Evolutionary conservation across 2,113 vertebrate genomes (phyloP), one percentile per base, ranked within the genome.

Genomic region (Menidia beryllina): DNA sequence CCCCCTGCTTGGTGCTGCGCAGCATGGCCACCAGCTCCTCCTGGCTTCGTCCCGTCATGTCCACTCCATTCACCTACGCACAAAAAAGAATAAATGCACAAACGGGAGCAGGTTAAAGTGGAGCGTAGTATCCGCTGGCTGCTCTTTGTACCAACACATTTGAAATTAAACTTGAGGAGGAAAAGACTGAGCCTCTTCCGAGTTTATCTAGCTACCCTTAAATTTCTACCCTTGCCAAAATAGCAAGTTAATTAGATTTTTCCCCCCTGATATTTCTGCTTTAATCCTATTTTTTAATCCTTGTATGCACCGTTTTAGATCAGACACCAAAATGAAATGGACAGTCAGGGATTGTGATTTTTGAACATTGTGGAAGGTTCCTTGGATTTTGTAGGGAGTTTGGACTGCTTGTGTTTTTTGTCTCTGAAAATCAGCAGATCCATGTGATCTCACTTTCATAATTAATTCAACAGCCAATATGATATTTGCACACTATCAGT

Each of bases 11-110:
- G 55, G 98, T 99, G 88, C 97, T 95, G 68, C 98, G 95, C 88
- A 99, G 89, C 94, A 96, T 95, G 84, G 93, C 95, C 23, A 99
- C 98, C 0, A 99, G 94, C 47, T 99, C 97, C 72, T 99, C 98
- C 86, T 99, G 98, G 17, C 93, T 96, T 25, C 90, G 92, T 45
- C 95, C 94, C 0, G 90, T 93, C 90, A 99, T 94, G 81, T 98
- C 97, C 55, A 93, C 90, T 49, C 96, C 95, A 17, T 99, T 99
- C 80, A 99, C 97, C 97, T 99, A 50, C 38, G 72, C 50, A 69
- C 58, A 77, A 68, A 48, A 24, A n/a, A 1, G 4, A 62, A 17
- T 17, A 64, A 5, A 30, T 34, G 30, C 56, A 62, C 57, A 64
- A 58, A 72, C 23, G 5, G 13, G 17, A 58, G 68, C 10, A 49